Percentiles rank a stretch among this genome's conserved stretches.
Evolutionary conservation across 2,888 invertebrate genomes (phyloP).

Genomic region (Hoplodrina ambigua): DNA sequence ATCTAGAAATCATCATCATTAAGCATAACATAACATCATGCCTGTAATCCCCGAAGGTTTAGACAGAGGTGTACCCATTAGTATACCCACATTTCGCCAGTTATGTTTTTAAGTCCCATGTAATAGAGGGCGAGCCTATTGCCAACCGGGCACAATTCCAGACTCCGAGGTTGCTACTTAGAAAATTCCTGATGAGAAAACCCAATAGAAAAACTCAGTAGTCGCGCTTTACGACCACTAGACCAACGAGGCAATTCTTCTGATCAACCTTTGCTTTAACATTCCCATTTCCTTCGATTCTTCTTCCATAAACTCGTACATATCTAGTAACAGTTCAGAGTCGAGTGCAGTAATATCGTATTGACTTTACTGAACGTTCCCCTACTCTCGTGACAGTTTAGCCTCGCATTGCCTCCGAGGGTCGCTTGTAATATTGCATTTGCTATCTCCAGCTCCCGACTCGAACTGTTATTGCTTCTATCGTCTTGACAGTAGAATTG

Average conservation of each 20-base stretch:
- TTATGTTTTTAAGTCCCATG: too few species aligned
- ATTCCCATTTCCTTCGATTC: slow-evolving; percentile 7
- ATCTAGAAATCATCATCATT: too few species aligned
- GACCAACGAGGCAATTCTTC: not conserved
- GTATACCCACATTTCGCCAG: too few species aligned
- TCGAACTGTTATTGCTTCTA: slow-evolving; percentile 43
- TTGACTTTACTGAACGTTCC: slow-evolving; percentile 19
- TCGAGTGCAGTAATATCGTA: slow-evolving; percentile 34
- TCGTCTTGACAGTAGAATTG: slow-evolving; percentile 21
- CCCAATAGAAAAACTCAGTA: too few species aligned
- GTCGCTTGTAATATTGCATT: slow-evolving; percentile 46
- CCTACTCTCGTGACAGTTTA: slow-evolving; percentile 23
- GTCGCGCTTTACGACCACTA: too few species aligned
- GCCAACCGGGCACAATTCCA: too few species aligned
- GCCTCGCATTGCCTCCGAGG: slow-evolving; percentile 19
- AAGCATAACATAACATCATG: too few species aligned
- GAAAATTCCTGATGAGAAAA: too few species aligned
- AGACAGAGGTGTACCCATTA: too few species aligned
- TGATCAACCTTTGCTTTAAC: not conserved
- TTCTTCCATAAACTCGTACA: slow-evolving; percentile 2
- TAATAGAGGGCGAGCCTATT: too few species aligned
- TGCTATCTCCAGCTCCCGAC: slow-evolving; percentile 21
- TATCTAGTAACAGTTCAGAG: slow-evolving; percentile 3
- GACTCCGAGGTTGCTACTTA: too few species aligned
- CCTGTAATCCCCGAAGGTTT: too few species aligned